Evolutionary conservation across 2,113 vertebrate species (phyloP), one percentile per base, ranked within the genome.

Genomic region (Seriola quinqueradiata): DNA sequence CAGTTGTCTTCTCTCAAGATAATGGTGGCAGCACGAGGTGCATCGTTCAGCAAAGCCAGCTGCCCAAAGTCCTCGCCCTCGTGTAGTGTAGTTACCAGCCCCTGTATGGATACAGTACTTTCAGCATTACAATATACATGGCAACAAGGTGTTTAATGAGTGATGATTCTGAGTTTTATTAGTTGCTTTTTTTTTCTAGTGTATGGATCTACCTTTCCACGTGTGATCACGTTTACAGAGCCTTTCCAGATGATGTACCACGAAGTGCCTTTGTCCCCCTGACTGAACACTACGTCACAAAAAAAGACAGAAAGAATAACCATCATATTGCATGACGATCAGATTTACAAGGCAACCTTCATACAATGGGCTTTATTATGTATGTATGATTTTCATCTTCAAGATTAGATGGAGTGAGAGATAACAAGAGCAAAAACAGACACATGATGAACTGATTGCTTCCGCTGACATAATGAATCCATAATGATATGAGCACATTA

Each of bases 171-270:
- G 13, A 38, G 14, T 28, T 28, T 28, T 28, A 28, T 28, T 28
- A 28, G 28, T 28, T 28, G 28, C 28, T 28, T 28, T 28, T 28
- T 28, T 28, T 28, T 28, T 28, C 8, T 25, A 8, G 25, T 16
- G 0, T 16, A 65, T 70, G 17, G 23, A 40, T 77, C 83, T 91
- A 98, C 97, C 97, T 99, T 99, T 77, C 97, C 98, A 0, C 98
- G 97, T 25, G 97, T 99, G 91, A 99, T 98, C 79, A 99, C 97
- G 1, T 99, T 99, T 48, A 99, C 97, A 0, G 98, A 99, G 38
- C 98, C 98, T 92, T 98, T 99, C 98, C 98, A 99, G 94, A 99
- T 96, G 88, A 99, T 99, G 94, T 98, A 99, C 98, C 98, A 99
- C 0, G 98, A 99, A 0, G 96, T 98, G 60, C 97, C 98, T 87